Evolutionary conservation across 2,113 vertebrate genomes (phyloP).

Genomic region (Chrysemys picta): DNA sequence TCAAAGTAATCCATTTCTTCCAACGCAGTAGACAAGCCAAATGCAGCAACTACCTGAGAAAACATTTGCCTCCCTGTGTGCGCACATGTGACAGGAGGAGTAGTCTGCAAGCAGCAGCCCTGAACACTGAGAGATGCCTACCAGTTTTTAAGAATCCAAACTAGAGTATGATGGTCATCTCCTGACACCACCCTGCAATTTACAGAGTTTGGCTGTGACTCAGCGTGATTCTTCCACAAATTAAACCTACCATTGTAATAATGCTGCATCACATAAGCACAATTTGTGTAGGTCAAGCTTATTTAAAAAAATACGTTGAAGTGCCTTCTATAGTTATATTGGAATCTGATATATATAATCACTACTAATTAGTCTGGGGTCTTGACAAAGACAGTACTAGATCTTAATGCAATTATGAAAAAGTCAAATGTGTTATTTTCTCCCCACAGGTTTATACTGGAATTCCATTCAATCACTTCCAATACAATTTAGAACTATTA

Average conservation of each 20-base stretch:
- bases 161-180: not conserved
- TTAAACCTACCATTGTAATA: too few relatives aligned
- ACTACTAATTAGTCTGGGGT: not conserved
- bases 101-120: not conserved
- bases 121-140: not conserved
- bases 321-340: not conserved
- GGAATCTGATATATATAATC: not conserved
- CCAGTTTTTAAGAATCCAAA: not conserved
- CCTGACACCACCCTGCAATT: fast-evolving
- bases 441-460: not conserved
- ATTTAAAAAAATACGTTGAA: not conserved
- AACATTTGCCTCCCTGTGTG: not conserved
- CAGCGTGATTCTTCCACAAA: not conserved
- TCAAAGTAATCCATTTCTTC: not conserved
- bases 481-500: not conserved
- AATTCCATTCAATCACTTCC: not conserved
- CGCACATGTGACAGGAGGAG: fast-evolving
- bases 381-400: not conserved
- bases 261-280: too few relatives aligned
- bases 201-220: not conserved
- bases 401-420: not conserved
- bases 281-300: too few relatives aligned
- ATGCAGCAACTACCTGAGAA: not conserved
- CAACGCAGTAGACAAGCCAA: not conserved
- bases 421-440: not conserved